Evolutionary conservation across 2,113 vertebrate species (phyloP).

Genomic region (Paracanthobrama guichenoti): DNA sequence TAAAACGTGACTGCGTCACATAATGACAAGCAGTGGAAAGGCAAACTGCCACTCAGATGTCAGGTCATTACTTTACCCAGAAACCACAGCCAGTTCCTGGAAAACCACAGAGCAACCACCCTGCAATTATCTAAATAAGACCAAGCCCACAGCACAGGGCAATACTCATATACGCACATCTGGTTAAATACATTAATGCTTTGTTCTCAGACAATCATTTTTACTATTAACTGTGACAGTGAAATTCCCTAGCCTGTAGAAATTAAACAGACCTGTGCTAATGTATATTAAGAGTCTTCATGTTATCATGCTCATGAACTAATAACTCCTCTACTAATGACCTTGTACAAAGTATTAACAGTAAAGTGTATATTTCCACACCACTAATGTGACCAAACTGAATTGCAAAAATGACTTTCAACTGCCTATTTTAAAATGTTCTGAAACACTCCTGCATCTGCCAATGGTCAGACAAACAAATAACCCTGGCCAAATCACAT

Average conservation of each 20-base stretch:
- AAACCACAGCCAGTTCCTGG: constrained; percentile 55
- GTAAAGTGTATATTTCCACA: too few species aligned
- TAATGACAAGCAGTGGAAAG: not conserved
- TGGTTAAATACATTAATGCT: constrained; percentile 63
- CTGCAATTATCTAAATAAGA: constrained; percentile 68
- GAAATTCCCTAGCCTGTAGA: not conserved
- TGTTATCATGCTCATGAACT: not conserved
- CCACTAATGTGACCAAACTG: too few species aligned
- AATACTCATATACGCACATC: constrained; percentile 52
- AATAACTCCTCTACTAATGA: not conserved
- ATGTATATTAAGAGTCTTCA: not conserved
- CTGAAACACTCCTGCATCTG: too few species aligned
- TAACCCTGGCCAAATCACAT: too few species aligned
- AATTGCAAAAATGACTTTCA: too few species aligned
- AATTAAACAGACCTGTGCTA: not conserved
- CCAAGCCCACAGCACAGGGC: constrained; percentile 62
- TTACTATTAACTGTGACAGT: not conserved
- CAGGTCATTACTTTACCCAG: constrained; percentile 55
- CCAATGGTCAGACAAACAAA: too few species aligned
- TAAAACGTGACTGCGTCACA: not conserved
- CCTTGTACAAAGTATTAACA: not conserved
- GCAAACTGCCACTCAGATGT: constrained; percentile 40
- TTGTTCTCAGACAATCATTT: constrained; percentile 53
- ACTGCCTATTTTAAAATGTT: too few species aligned
- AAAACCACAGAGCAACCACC: constrained; percentile 55